Conservation (phyloP, 2,797 vertebrate genomes). For the Apogon talboti region DNA sequence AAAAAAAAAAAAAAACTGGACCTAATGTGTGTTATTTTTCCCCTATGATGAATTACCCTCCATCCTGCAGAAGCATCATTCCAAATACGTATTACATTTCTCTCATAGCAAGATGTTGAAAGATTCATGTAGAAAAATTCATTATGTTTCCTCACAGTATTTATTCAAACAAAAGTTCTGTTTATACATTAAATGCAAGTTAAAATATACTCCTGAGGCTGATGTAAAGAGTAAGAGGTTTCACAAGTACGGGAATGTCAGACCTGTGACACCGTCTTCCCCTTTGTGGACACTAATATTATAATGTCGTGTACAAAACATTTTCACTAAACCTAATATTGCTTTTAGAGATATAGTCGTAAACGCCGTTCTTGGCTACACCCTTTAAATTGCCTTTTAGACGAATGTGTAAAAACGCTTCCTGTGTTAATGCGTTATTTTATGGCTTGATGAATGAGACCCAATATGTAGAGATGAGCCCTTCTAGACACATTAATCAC, state of each 20-base stretch:
- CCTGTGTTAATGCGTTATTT: constrained; percentile 65
- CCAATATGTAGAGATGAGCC: constrained; percentile 72
- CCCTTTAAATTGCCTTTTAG: constrained; percentile 53
- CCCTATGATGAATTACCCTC: not conserved
- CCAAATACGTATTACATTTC: constrained; percentile 14
- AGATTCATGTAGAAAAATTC: constrained; percentile 27
- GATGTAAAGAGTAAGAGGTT: not conserved
- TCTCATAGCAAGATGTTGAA: constrained; percentile 19
- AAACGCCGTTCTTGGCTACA: constrained; percentile 38
- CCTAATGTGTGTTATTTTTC: constrained; percentile 1
- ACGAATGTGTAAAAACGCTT: constrained; percentile 57
- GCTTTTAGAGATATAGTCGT: constrained; percentile 36
- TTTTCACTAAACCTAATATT: constrained; percentile 55
- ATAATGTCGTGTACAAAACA: constrained; percentile 31
- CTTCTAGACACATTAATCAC: constrained; percentile 77
- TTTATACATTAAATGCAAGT: not conserved
- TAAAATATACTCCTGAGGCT: constrained; percentile 4
- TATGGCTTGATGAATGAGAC: constrained; percentile 73
- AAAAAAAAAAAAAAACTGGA: not conserved
- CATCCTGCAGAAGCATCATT: constrained; percentile 7
- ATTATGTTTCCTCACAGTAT: not conserved
- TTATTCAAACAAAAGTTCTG: constrained; percentile 7
- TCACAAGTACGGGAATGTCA: constrained; percentile 1
- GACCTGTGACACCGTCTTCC: not conserved
- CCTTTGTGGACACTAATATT: constrained; percentile 12